Evolutionary conservation across 2,113 vertebrate species (phyloP), one percentile per base, ranked within the genome.

Genomic region (Dicentrarchus labrax): DNA sequence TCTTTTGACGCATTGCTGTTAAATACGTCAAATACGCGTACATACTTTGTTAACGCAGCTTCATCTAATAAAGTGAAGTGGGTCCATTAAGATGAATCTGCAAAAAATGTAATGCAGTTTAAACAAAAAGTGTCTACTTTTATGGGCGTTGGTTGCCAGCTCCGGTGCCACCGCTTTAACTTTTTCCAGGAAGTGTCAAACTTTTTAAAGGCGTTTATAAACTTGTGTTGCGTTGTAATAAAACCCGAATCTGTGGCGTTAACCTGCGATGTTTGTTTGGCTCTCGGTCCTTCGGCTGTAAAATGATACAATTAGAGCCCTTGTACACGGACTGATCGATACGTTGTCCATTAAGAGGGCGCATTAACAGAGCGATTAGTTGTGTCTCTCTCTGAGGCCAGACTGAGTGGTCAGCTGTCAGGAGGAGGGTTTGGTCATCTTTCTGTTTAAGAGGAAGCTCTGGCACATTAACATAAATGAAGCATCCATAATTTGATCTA

Each of bases 71-170:
- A 43, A 70, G 59, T 11, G 3, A 54, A 80, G 69, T 17, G 53
- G 39, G 3, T 13, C 17, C 45, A 61, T 30, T 30, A 36, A 36
- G 22, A 51, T 22, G 65, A 69, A 69, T 76, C 9, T 62, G 76
- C 60, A 9, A 30, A 30, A 30, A 30, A 30, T 30, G 30, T 43
- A 36, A 24, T 4, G 38, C 62, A 39, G 77, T 65, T 78, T 19
- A 8, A 71, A 78, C 11, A 0, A 64, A 7, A 39, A 48, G 36
- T 36, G 1, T 41, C 0, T 30, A 64, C 30, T 80, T 82, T 73
- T 50, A 15, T 71, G 90, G 94, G 92, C 91, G 92, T 90, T 86
- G 91, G 87, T 91, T 78, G 54, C 62, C 56, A 76, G 69, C 1
- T 83, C 9, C 38, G 65, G 10, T 76, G 72, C 76, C 47, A 8